phyloP scores from a whole-genome alignment of 2,888 invertebrate genomes.

The Augiades crinisus region DNA sequence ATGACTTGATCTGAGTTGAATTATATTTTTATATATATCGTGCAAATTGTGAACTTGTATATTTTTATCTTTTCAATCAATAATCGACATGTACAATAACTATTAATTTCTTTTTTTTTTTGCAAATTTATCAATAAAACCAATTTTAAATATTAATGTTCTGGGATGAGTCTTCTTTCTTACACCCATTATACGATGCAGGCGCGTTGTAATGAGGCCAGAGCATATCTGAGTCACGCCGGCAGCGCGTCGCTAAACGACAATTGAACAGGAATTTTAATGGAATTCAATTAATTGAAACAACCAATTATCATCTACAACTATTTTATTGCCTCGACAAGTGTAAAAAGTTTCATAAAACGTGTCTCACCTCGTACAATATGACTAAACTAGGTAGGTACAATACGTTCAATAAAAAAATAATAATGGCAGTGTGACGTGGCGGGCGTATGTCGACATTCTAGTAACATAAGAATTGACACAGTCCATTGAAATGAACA shows the following conservation, averaged over 20 bases:
- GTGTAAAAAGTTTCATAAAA: constrained; percentile 69
- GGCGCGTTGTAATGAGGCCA: constrained; percentile 34
- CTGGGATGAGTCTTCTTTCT: constrained; percentile 34
- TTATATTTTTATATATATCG: constrained; percentile 80
- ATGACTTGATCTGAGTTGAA: constrained; percentile 78
- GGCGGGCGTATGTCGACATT: constrained; percentile 83
- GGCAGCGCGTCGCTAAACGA: constrained; percentile 47
- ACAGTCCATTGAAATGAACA: constrained; percentile 80
- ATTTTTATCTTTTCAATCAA: constrained; percentile 78
- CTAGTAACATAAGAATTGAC: constrained; percentile 85
- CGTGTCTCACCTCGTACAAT: constrained; percentile 54
- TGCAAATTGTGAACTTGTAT: constrained; percentile 77
- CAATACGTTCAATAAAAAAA: constrained; percentile 41
- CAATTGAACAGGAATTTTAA: constrained; percentile 73
- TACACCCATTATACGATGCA: constrained; percentile 16
- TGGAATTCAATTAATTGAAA: constrained; percentile 76
- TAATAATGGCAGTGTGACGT: constrained; percentile 66
- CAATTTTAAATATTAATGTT: constrained; percentile 71
- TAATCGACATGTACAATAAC: constrained; percentile 80
- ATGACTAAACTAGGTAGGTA: constrained; percentile 44
- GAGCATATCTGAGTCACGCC: constrained; percentile 50
- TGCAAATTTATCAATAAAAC: constrained; percentile 79
- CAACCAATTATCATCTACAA: constrained; percentile 68
- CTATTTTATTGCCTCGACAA: constrained; percentile 69
- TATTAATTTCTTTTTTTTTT: constrained; percentile 72